Percentiles rank a stretch among this genome's conserved stretches.
Conservation (phyloP, 35 echinoderm and acorn worm genomes). For the Nesometra sesokonis region DNA sequence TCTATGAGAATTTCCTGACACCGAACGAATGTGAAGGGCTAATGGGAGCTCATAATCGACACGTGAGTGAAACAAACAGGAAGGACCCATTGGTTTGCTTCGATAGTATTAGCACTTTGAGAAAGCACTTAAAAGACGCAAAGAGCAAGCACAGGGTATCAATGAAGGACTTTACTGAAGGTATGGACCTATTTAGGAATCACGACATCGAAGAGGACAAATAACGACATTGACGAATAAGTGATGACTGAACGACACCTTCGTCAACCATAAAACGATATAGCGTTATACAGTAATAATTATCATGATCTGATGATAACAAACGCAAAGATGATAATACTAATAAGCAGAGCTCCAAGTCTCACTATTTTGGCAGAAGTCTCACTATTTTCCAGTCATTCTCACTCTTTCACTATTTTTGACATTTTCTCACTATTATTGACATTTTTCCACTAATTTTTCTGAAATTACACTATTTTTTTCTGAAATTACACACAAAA, state of each 20-base stretch:
- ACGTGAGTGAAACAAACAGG: slow-evolving; percentile 35
- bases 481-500: no score
- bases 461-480: no score
- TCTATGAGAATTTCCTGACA: slow-evolving; percentile 69
- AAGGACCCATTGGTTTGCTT: slow-evolving; percentile 70
- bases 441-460: no score
- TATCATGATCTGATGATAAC: no score
- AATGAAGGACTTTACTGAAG: slow-evolving; percentile 58
- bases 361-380: no score
- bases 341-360: no score
- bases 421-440: no score
- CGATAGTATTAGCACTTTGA: slow-evolving; percentile 49
- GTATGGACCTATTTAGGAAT: no score
- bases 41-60: slow-evolving; percentile 51
- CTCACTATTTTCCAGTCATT: no score
- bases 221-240: background rate
- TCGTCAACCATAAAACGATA: background rate
- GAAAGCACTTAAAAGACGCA: slow-evolving; percentile 49
- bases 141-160: slow-evolving; percentile 25
- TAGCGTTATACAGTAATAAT: background rate
- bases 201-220: no score
- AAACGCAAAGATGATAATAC: no score
- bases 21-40: slow-evolving; percentile 70
- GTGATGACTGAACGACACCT: background rate
- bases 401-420: no score